Evolutionary conservation across 2,113 vertebrate genomes (phyloP).

Genomic region (Callipepla californica): DNA sequence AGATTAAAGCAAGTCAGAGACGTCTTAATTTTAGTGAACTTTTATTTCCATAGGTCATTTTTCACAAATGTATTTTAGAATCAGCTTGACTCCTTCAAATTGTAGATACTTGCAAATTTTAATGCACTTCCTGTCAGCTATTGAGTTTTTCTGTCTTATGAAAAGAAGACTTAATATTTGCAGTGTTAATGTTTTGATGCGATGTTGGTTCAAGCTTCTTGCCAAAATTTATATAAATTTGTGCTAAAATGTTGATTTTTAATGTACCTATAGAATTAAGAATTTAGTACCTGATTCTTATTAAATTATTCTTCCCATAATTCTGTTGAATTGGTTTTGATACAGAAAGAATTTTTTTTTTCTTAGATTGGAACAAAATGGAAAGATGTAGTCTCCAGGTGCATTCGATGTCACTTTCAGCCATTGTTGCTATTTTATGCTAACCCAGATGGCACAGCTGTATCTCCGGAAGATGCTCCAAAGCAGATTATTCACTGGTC

Average conservation of each 20-base stretch:
- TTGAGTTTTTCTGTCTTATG: neutral
- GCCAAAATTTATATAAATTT: rapidly evolving
- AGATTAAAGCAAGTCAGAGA: neutral
- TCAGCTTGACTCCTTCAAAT: neutral
- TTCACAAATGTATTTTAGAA: neutral
- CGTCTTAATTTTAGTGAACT: neutral
- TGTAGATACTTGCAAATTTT: neutral
- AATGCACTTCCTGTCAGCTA: neutral
- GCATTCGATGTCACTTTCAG: constrained; percentile 94
- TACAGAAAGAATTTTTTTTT: neutral
- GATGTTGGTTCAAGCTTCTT: neutral
- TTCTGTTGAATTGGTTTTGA: neutral
- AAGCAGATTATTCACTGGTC: constrained; percentile 81
- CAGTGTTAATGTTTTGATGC: neutral
- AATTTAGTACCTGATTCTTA: neutral
- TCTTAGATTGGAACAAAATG: constrained; percentile 90
- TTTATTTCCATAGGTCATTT: neutral
- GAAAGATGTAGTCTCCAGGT: constrained; percentile 96
- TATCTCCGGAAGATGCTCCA: constrained; percentile 86
- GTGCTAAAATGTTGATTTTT: neutral
- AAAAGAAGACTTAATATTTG: neutral
- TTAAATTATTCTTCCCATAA: neutral
- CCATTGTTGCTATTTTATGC: constrained; percentile 95
- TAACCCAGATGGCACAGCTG: constrained; percentile 91
- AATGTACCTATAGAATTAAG: neutral